Conservation (phyloP, 2,888 invertebrate genomes). For the Eupithecia dodoneata region DNA sequence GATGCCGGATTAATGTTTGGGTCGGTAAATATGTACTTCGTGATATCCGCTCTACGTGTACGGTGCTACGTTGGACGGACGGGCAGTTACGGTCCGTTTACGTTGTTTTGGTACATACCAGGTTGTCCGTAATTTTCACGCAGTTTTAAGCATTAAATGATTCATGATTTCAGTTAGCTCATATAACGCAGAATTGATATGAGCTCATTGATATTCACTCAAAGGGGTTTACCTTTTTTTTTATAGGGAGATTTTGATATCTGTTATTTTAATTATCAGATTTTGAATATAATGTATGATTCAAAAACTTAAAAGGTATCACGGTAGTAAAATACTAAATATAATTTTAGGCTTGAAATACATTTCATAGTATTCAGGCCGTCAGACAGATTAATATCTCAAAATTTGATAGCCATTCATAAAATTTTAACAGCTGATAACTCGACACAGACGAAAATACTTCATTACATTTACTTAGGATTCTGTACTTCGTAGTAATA, state of each 20-base stretch:
- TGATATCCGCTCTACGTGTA: slow-evolving; percentile 18
- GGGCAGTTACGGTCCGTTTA: not conserved
- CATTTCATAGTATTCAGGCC: not conserved
- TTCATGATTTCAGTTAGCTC: not conserved
- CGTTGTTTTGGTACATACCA: not conserved
- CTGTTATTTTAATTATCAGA: not conserved
- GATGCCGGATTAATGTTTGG: slow-evolving; percentile 28
- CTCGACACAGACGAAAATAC: slow-evolving; percentile 17
- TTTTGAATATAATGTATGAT: too few relatives aligned
- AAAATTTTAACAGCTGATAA: slow-evolving; percentile 28
- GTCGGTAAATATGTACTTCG: slow-evolving; percentile 23
- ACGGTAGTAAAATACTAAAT: not conserved
- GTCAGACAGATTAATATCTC: slow-evolving; percentile 16
- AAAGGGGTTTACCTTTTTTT: not conserved
- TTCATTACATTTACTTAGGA: not conserved
- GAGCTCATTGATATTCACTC: not conserved
- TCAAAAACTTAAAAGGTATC: not conserved
- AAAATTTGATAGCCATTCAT: slow-evolving; percentile 31
- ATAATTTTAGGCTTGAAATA: not conserved
- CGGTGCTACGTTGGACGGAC: not conserved
- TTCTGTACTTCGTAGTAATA: not conserved
- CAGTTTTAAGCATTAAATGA: not conserved
- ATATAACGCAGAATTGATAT: not conserved
- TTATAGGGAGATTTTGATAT: not conserved
- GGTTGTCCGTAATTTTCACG: not conserved